Evolutionary conservation across 2,888 invertebrate genomes (phyloP).

Genomic region (Aelia acuminata): DNA sequence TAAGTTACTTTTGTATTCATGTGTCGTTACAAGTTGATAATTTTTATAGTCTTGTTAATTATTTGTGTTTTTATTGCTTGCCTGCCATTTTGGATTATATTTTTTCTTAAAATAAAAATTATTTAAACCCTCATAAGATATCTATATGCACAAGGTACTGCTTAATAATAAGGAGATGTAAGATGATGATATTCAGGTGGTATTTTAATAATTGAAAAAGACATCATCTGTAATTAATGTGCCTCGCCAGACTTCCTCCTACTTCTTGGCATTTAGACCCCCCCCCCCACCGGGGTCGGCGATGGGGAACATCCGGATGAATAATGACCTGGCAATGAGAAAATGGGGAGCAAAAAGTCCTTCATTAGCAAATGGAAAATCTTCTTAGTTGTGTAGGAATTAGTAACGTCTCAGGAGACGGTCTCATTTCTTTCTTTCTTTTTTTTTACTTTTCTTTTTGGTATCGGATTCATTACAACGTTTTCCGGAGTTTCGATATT

Average conservation of each 20-base stretch:
- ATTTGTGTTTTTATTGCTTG: too few species aligned
- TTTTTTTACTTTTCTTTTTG: not conserved
- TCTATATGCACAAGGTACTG: too few species aligned
- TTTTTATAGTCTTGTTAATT: too few species aligned
- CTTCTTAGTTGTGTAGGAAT: constrained; percentile 47
- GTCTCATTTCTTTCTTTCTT: not conserved
- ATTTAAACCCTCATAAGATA: too few species aligned
- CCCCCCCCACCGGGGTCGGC: not conserved
- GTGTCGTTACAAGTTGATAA: too few species aligned
- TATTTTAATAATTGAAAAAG: constrained; percentile 31
- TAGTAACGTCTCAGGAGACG: not conserved
- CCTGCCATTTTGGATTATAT: too few species aligned
- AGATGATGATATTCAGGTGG: not conserved
- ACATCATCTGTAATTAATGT: constrained; percentile 26
- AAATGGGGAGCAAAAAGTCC: constrained; percentile 19
- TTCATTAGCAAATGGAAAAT: constrained; percentile 46
- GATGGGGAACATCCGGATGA: constrained; percentile 26
- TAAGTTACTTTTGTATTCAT: too few species aligned
- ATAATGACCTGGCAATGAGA: constrained; percentile 41
- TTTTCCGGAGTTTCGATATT: not conserved
- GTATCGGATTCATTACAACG: constrained; percentile 11
- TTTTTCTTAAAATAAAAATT: too few species aligned
- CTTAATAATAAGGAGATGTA: not conserved
- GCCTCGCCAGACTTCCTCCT: not conserved
- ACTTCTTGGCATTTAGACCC: constrained; percentile 11